Evolutionary conservation across 2,113 vertebrate species (phyloP).

Genomic region (Fulica atra): DNA sequence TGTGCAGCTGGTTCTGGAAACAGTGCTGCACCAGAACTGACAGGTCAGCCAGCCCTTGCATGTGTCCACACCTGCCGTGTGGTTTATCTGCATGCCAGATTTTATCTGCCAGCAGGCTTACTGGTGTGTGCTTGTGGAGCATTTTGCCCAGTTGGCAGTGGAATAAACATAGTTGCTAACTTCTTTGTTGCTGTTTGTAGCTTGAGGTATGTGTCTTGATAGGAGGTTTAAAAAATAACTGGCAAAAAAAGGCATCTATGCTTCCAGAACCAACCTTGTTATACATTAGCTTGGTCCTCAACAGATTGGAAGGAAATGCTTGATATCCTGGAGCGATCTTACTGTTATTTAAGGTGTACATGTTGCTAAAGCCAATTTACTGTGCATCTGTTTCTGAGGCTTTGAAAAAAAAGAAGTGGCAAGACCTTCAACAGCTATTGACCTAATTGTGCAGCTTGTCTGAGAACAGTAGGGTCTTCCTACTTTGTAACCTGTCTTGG

Average conservation of each 20-base stretch:
- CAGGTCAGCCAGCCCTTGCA: not conserved
- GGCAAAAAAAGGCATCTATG: not conserved
- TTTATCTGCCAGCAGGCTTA: not conserved
- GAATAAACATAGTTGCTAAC: not conserved
- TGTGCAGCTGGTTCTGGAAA: constrained; percentile 27
- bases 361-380: not conserved
- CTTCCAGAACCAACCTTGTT: not conserved
- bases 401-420: not conserved
- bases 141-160: not conserved
- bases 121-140: not conserved
- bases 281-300: not conserved
- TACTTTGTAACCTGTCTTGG: not conserved
- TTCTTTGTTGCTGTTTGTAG: not conserved
- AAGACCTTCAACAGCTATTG: not conserved
- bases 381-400: not conserved
- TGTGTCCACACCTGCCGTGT: not conserved
- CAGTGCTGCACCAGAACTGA: not conserved
- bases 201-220: not conserved
- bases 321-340: not conserved
- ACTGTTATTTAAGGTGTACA: not conserved
- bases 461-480: not conserved
- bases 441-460: not conserved
- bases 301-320: not conserved
- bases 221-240: not conserved
- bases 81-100: not conserved